These are phyloP conservation scores for Fundulus diaphanus DNA, from an alignment of 2,797 vertebrate genomes.

Conservation along the genomic window DNA sequence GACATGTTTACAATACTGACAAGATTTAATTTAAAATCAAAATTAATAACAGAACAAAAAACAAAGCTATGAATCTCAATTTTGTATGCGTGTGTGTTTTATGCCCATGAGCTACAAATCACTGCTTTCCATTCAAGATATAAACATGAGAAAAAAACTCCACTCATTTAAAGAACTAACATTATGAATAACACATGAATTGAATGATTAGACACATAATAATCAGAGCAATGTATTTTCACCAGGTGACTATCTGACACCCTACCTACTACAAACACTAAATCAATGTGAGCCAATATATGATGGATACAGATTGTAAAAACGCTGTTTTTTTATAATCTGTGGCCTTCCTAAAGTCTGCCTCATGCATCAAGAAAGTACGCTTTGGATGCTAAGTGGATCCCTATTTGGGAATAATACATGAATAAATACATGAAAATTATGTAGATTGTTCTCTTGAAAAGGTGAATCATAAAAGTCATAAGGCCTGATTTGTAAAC, in stretches of 20 bases:
- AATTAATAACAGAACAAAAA: not conserved
- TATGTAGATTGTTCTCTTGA: slow-evolving; percentile 51
- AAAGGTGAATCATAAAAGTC: slow-evolving; percentile 38
- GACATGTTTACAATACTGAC: not conserved
- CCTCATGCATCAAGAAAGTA: slow-evolving; percentile 26
- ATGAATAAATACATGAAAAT: slow-evolving; percentile 75
- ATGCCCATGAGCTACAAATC: not conserved
- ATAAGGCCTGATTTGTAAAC: slow-evolving; percentile 19
- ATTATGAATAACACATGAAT: not conserved
- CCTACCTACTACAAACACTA: not conserved
- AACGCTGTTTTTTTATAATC: slow-evolving; percentile 14
- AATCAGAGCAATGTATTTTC: not conserved
- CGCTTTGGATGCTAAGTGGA: slow-evolving; percentile 14
- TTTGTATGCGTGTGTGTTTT: too few species aligned
- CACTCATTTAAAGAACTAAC: not conserved
- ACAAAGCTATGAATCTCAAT: not conserved
- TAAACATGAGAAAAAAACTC: not conserved
- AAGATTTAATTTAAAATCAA: not conserved
- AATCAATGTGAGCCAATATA: slow-evolving; percentile 8
- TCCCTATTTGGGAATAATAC: slow-evolving; percentile 3
- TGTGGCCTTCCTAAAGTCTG: slow-evolving; percentile 33
- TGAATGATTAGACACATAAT: not conserved
- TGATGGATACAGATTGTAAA: slow-evolving; percentile 1
- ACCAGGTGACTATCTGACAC: not conserved
- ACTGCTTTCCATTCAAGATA: not conserved